phyloP scores from a whole-genome alignment of 2,113 vertebrate genomes.

The Oxyruncus cristatus region DNA sequence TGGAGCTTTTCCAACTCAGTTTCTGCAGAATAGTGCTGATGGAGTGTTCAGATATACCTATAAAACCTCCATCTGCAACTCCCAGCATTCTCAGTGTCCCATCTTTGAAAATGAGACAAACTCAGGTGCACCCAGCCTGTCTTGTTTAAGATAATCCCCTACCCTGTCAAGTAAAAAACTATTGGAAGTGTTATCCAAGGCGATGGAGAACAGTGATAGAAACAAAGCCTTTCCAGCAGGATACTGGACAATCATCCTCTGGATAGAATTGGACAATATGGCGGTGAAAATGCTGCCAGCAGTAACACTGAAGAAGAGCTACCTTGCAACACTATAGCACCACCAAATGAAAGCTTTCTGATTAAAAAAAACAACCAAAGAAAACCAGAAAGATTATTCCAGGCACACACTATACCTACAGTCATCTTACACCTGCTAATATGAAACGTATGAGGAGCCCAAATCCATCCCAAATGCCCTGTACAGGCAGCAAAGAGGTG shows the following conservation, averaged over 20 bases:
- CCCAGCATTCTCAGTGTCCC: not conserved
- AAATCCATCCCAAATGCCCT: not conserved
- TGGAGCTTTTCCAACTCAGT: not conserved
- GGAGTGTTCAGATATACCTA: not conserved
- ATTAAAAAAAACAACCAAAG: not conserved
- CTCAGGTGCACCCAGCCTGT: not conserved
- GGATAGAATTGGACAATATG: not conserved
- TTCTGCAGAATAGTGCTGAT: not conserved
- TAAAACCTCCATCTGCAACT: not conserved
- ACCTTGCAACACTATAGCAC: not conserved
- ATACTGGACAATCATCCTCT: not conserved
- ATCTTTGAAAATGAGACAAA: not conserved
- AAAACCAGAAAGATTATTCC: not conserved
- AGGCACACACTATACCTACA: not conserved
- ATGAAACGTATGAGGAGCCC: not conserved
- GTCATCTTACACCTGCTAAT: not conserved
- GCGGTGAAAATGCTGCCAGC: not conserved
- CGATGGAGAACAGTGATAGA: not conserved
- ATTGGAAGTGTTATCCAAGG: not conserved
- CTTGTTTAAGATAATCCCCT: not conserved
- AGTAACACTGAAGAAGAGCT: not conserved
- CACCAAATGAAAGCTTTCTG: not conserved
- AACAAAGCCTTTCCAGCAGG: not conserved
- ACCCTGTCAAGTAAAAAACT: not conserved
- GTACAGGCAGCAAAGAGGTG: not conserved